These are phyloP conservation scores for Leptatherina wallacei DNA, from an alignment of 2,797 vertebrate genomes.

Conservation along the genomic window DNA sequence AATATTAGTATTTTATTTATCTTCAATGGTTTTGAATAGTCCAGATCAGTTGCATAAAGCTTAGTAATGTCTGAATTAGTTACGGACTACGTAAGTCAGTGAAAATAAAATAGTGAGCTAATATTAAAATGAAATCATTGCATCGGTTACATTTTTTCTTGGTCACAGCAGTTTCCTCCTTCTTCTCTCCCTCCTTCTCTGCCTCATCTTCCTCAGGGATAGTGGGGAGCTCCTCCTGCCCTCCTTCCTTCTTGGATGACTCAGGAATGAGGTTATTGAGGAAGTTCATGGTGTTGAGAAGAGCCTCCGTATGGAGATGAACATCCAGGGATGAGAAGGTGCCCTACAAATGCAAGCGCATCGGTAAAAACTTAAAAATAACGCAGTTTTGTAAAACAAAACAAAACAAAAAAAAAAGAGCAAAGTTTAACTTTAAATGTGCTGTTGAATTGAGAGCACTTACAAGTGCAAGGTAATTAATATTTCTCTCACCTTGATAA, in stretches of 20 bases:
- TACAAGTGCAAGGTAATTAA: background rate
- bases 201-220: conserved; percentile 84
- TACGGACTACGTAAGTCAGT: background rate
- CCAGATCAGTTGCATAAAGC: background rate
- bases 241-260: conserved; percentile 80
- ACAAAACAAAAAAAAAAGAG: background rate
- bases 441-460: background rate
- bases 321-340: conserved; percentile 96
- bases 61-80: background rate
- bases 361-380: background rate
- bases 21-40: too few relatives aligned
- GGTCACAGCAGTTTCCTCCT: conserved; percentile 76
- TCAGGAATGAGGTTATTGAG: conserved; percentile 88
- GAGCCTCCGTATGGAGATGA: conserved; percentile 94
- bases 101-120: background rate
- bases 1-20: too few relatives aligned
- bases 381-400: background rate
- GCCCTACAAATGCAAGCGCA: conserved; percentile 67
- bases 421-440: background rate
- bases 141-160: conserved; percentile 74
- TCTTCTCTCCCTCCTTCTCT: conserved; percentile 85
- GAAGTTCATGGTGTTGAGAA: conserved; percentile 92
- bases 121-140: background rate
- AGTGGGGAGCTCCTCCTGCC: conserved; percentile 74
- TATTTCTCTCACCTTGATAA: conserved; percentile 89